Conservation (phyloP, 1,140 invertebrate species). For the Cydia splendana region DNA sequence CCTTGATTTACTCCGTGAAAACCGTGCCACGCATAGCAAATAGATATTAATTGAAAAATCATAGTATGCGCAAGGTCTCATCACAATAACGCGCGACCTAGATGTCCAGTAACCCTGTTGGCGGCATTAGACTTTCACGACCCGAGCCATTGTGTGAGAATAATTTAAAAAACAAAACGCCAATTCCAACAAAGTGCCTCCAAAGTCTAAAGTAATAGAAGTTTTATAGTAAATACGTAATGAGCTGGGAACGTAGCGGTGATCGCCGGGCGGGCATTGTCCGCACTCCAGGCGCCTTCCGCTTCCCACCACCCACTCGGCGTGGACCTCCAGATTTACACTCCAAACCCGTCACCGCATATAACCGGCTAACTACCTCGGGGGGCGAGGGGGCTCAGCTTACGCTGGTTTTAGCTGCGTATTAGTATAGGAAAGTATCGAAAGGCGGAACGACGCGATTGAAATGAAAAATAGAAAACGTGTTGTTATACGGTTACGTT, state of each 20-base stretch:
- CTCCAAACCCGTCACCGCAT: conserved; percentile 49
- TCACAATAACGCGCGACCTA: conserved; percentile 29
- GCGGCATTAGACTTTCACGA: conserved; percentile 30
- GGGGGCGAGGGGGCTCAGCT: conserved; percentile 48
- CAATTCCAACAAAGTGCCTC: conserved; percentile 35
- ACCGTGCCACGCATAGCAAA: conserved; percentile 28
- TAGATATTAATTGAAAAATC: conserved; percentile 31
- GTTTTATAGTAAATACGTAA: conserved; percentile 73
- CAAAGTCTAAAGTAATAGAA: conserved; percentile 50
- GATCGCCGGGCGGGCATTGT: conserved; percentile 69
- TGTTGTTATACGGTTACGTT: conserved; percentile 45
- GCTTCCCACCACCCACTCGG: conserved; percentile 55
- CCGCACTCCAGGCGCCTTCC: conserved; percentile 66
- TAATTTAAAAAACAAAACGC: conserved; percentile 31
- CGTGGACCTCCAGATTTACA: conserved; percentile 53
- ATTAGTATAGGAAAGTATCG: conserved; percentile 72
- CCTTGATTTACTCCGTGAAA: conserved; percentile 27
- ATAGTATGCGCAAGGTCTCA: conserved; percentile 28
- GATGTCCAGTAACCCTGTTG: conserved; percentile 29
- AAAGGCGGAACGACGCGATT: conserved; percentile 73
- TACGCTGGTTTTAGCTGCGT: conserved; percentile 51
- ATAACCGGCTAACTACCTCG: conserved; percentile 40
- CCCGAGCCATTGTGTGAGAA: conserved; percentile 21
- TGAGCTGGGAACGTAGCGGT: conserved; percentile 69
- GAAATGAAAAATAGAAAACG: conserved; percentile 76